These are phyloP conservation scores for Scolanthus callimorphus DNA, from an alignment of 92 coral and sea anemone species.

Conservation along the genomic window DNA sequence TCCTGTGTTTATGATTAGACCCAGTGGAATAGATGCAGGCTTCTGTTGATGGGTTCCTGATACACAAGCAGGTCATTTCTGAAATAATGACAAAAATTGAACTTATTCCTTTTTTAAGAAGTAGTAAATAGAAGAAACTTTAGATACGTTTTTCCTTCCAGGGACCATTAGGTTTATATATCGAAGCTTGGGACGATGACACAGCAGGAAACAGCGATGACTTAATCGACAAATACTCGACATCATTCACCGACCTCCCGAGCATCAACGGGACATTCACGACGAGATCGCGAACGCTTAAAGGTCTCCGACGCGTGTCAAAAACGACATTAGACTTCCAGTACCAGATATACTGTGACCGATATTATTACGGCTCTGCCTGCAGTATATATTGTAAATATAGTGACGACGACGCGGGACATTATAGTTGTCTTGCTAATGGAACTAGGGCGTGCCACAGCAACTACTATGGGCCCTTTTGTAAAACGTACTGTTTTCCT, in stretches of 20 bases:
- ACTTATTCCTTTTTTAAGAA: no score
- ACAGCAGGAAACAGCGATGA: not conserved
- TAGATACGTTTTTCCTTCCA: not conserved
- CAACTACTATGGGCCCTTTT: conserved; percentile 64
- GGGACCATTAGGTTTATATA: conserved; percentile 9
- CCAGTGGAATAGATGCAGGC: no score
- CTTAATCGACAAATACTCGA: conserved; percentile 12
- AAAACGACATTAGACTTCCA: conserved; percentile 11
- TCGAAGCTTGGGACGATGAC: conserved; percentile 20
- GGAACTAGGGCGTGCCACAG: conserved; percentile 39
- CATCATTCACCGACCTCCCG: conserved; percentile 7
- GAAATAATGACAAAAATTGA: not conserved
- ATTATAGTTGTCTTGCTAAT: conserved; percentile 40
- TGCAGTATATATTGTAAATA: conserved; percentile 46
- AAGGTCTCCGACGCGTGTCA: conserved; percentile 4
- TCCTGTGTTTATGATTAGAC: no score
- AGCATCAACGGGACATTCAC: conserved; percentile 10
- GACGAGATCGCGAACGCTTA: not conserved
- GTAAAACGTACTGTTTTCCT: conserved; percentile 61
- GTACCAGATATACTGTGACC: conserved; percentile 26
- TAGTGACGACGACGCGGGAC: conserved; percentile 41
- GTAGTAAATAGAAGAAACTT: no score
- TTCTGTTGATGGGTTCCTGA: no score
- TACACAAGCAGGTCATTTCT: not conserved
- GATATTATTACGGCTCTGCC: conserved; percentile 10